These are phyloP conservation scores for Penaeus vannamei DNA, from an alignment of 1,140 invertebrate genomes.

Conservation along the genomic window DNA sequence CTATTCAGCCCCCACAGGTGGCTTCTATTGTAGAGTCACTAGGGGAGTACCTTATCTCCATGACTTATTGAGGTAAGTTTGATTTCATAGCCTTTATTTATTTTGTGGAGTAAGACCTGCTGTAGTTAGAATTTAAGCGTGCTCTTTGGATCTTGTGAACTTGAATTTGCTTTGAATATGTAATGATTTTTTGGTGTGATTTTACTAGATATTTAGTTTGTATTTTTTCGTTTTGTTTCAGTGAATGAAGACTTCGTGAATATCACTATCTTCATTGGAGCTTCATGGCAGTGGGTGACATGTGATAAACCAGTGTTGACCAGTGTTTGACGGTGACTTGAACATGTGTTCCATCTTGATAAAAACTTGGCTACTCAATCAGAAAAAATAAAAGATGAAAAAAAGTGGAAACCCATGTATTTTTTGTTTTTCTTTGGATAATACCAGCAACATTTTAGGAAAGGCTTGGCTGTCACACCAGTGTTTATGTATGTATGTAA, in stretches of 20 bases:
- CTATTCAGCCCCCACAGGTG: conserved; percentile 67
- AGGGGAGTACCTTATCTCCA: conserved; percentile 67
- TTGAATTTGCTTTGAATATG: too few relatives aligned
- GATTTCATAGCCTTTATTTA: not conserved
- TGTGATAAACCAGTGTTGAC: conserved; percentile 64
- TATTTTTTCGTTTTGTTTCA: conserved; percentile 34
- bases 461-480: conserved; percentile 50
- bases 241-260: conserved; percentile 55
- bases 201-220: not conserved
- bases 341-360: conserved; percentile 44
- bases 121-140: too few relatives aligned
- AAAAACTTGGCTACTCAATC: conserved; percentile 47
- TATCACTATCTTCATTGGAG: conserved; percentile 59
- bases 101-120: too few relatives aligned
- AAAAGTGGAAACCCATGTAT: conserved; percentile 55
- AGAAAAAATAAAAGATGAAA: conserved; percentile 38
- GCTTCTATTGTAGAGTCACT: conserved; percentile 65
- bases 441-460: conserved; percentile 51
- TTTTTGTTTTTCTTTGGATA: conserved; percentile 41
- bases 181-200: not conserved
- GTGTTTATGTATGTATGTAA: conserved; percentile 56
- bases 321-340: conserved; percentile 59
- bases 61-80: conserved; percentile 64
- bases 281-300: conserved; percentile 62
- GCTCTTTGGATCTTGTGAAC: too few relatives aligned